Conservation (phyloP, 2,888 invertebrate species). For the Gymnoscelis rufifasciata region DNA sequence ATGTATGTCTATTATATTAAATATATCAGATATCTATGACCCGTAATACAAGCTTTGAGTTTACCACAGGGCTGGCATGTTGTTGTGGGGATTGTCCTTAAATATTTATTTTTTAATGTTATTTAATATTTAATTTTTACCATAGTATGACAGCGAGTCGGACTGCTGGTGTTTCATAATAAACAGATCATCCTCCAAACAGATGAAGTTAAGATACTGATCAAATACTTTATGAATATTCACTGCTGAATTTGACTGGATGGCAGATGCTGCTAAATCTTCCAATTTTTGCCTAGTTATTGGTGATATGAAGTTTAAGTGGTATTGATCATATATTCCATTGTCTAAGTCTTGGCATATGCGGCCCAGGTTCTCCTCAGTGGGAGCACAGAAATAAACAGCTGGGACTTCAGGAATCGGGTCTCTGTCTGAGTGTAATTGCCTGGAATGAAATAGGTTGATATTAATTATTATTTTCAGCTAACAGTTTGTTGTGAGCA, state of each 20-base stretch:
- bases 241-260: constrained; percentile 93
- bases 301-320: constrained; percentile 97
- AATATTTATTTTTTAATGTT: background rate
- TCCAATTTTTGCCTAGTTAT: constrained; percentile 96
- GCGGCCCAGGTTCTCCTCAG: constrained; percentile 96
- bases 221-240: constrained; percentile 97
- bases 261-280: constrained; percentile 94
- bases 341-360: constrained; percentile 94
- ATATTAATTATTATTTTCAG: background rate
- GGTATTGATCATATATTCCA: constrained; percentile 95
- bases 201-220: constrained; percentile 99
- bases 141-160: constrained; percentile 94
- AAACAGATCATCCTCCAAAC: constrained; percentile 98
- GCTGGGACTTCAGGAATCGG: constrained; percentile 99
- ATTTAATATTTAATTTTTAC: constrained; percentile 61
- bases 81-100: no score
- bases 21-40: no score
- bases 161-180: constrained; percentile 95
- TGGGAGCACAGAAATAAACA: constrained; percentile 97
- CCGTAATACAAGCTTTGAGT: no score
- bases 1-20: no score
- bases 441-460: constrained; percentile 70
- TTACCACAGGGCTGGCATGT: no score
- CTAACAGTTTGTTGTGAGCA: no score
- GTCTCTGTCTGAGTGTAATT: constrained; percentile 92